Evolutionary conservation across 1,140 invertebrate species (phyloP).

Genomic region (Oedothorax gibbosus): DNA sequence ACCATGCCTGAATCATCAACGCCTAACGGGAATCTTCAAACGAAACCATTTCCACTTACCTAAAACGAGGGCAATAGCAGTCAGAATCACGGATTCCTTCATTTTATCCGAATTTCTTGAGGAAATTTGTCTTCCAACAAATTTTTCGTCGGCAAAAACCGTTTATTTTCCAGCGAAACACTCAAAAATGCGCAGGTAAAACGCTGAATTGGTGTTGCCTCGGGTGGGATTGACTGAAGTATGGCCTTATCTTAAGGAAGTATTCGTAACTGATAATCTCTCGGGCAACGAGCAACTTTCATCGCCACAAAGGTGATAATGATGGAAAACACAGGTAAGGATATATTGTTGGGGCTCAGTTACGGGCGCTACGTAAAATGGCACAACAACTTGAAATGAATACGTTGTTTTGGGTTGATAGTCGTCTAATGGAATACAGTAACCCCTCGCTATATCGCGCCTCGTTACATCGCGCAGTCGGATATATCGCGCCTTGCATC

Average conservation of each 20-base stretch:
- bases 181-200: not conserved
- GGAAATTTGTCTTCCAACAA: not conserved
- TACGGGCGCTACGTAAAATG: not conserved
- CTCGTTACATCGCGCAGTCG: no score
- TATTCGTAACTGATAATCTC: slow-evolving; percentile 24
- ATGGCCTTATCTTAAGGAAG: not conserved
- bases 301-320: not conserved
- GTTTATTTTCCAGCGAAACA: not conserved
- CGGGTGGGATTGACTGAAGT: not conserved
- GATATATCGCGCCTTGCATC: no score
- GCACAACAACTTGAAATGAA: no score
- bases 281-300: slow-evolving; percentile 1
- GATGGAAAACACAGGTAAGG: slow-evolving; percentile 9
- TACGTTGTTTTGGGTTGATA: no score
- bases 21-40: not conserved
- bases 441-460: no score
- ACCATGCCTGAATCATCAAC: not conserved
- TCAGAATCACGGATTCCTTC: not conserved
- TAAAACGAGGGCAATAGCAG: not conserved
- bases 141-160: not conserved
- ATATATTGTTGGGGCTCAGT: not conserved
- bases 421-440: no score
- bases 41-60: not conserved
- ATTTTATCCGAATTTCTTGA: not conserved
- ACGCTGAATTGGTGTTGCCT: not conserved